phyloP scores from a whole-genome alignment of 2,888 invertebrate genomes.

The Yponomeuta plumbellus region DNA sequence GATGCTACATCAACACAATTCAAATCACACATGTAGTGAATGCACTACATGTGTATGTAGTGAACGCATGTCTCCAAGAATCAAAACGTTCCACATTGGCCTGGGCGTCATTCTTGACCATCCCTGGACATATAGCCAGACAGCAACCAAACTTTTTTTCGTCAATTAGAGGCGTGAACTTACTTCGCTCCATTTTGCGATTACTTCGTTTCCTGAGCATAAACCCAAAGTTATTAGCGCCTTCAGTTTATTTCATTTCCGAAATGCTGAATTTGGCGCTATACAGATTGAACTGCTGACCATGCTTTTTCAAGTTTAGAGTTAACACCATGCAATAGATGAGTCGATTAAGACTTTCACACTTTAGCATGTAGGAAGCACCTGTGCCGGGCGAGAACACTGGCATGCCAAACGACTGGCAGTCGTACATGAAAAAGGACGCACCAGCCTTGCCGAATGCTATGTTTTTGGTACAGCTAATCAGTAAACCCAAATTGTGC shows the following conservation, averaged over 20 bases:
- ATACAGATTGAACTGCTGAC: conserved; percentile 55
- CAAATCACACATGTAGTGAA: too few species aligned
- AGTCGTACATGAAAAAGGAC: conserved; percentile 83
- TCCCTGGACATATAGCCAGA: neutral
- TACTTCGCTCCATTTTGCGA: neutral
- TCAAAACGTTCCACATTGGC: too few species aligned
- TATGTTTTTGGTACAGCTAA: conserved; percentile 69
- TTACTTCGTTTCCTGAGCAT: neutral
- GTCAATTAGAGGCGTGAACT: neutral
- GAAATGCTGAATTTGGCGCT: neutral
- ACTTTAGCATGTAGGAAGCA: conserved; percentile 77
- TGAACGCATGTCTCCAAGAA: too few species aligned
- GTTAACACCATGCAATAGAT: conserved; percentile 79
- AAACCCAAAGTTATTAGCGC: neutral
- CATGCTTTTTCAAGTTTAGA: conserved; percentile 73
- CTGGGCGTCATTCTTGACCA: too few species aligned
- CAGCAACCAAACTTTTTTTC: neutral
- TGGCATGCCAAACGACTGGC: conserved; percentile 78
- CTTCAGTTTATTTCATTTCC: neutral
- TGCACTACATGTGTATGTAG: too few species aligned
- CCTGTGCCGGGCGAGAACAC: conserved; percentile 77
- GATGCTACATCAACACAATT: too few species aligned
- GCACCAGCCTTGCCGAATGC: conserved; percentile 67
- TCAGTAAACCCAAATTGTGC: conserved; percentile 70
- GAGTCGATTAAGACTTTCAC: conserved; percentile 76